Evolutionary conservation across 2,797 vertebrate species (phyloP), one percentile per base, ranked within the genome.

Genomic region (Anisognathus igniventris): DNA sequence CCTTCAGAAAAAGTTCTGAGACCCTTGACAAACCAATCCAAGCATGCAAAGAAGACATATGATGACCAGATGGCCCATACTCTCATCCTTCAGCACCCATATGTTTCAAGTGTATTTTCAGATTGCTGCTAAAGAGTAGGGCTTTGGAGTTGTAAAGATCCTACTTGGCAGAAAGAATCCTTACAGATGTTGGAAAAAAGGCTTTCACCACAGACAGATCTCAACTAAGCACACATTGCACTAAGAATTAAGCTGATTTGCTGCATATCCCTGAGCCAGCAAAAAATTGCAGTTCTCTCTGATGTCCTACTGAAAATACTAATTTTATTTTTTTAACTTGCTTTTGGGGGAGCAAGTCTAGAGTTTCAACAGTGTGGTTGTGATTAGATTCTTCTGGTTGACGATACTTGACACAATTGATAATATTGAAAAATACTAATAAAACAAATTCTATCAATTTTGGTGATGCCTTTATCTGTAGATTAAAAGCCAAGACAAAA

Each of bases 41-140:
- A 87, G 91, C 86, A 33, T 45, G 35, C 18, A 31, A 78, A 83
- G 61, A 42, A 86, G 77, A 87, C 88, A 89, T 78, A 74, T 35
- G 85, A 94, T 81, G 88, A 68, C 90, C 97, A 97, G 94, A 95
- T 95, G 96, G 93, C 56, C 88, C 68, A 37, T 33, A 45, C 13
- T 42, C 58, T 88, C 78, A 42, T 57, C 44, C 51, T 83, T 66
- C 85, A 90, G 61, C n/a, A 80, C 45, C 79, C 92, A 67, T 93
- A 90, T 91, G 85, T 25, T 95, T 86, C 61, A 40, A 85, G 37
- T 5, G 10, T 73, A 40, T 85, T 91, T 95, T 93, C 65, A 40
- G 80, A 90, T 81, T 78, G 82, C 75, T 88, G 39, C 44, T 93
- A 21, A 86, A 72, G 77, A 67, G 21, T 47, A 45, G 31, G 35